Evolutionary conservation across 2,797 vertebrate species (phyloP), one percentile per base, ranked within the genome.

Genomic region (Acridotheres tristis): DNA sequence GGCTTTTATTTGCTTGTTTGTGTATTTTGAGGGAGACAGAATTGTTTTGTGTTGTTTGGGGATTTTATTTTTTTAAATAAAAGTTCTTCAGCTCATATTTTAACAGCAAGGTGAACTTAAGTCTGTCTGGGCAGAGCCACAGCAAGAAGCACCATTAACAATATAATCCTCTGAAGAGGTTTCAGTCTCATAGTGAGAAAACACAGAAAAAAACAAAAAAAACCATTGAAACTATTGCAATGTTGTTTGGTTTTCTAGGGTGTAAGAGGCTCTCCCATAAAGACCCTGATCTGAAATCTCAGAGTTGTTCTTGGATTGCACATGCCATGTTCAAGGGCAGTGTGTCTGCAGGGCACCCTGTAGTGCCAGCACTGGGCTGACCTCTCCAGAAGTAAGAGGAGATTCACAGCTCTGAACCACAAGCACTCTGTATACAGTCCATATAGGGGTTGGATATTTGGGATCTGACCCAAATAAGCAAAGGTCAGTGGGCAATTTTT

Each of bases 31-130:
- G 5, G 23, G 4, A 4, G 18, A 13, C 22, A 30, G 7, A 48
- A 54, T 21, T 13, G 5, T 30, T 82, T 58, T 66, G 18, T 4
- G 10, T 32, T 55, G 13, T 15, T 55, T 36, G 3, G 6, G 7
- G 7, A 0, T 32, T 17, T 32, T 26, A 3, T 25, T 45, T 53
- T 51, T 69, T 45, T 32, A 13, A 34, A 77, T 14, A 47, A 15
- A 76, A 83, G 22, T 54, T 69, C n/a, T 50, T 85, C 14, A 58
- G 21, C 15, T 74, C 9, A 15, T 45, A 66, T 42, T 94, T 69
- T 55, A 93, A 76, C 25, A 92, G 45, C 14, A 85, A 57, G 7
- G 23, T 82, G 48, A 94, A 90, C 78, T 95, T 95, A n/a, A 61
- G 13, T 30, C 42, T 58, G 8, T 26, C 48, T 96, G 76, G 40